Base-by-base conservation (phyloP, 2,797 vertebrate species). In the Meriones psammophilus region DNA sequence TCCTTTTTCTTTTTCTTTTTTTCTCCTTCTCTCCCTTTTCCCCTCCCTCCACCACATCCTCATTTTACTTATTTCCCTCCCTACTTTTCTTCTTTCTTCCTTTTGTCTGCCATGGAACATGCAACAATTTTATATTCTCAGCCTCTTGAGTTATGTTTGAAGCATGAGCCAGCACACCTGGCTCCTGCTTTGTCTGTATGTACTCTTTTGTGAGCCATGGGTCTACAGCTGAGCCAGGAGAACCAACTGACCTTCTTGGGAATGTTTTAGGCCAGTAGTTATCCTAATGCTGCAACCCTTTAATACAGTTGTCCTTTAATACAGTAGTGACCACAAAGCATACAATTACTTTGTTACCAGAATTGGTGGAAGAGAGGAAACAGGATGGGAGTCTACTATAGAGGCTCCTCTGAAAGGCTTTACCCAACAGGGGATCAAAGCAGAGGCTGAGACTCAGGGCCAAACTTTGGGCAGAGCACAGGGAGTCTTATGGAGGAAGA, bases 171-270 rank as follows among this genome's bases (percentile, higher is more conserved):
- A 33, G 8, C 13, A 22, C 13, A 13, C n/a, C 17, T 13, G 2
- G 30, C 30, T 28, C 20, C 18, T 73, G 71, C 71, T 0, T 36
- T n/a, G 8, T 73, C 71, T 73, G 36, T 12, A 20, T 39, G 36
- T 18, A 36, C 20, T 24, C 71, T 73, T 8, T 39, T 73, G 58
- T 42, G 36, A 15, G 42, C 15, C 12, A 22, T 4, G 0, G 20
- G 6, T 17, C 46, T 60, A 5, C 22, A 28, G 58, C n/a, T 15
- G 14, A 68, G 42, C 42, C 20, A 3, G 1, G 18, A 50, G 10
- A 66, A 28, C 14, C 13, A 2, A 10, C 30, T 26, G 7, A 4
- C 2, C 0, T 26, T 42, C 33, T 1, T 30, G 26, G 6, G 7
- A 42, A 26, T 28, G 17, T 26, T 83, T 33, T 26, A 30, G 73